phyloP scores from a whole-genome alignment of 2,113 vertebrate genomes.

The Clarias gariepinus region DNA sequence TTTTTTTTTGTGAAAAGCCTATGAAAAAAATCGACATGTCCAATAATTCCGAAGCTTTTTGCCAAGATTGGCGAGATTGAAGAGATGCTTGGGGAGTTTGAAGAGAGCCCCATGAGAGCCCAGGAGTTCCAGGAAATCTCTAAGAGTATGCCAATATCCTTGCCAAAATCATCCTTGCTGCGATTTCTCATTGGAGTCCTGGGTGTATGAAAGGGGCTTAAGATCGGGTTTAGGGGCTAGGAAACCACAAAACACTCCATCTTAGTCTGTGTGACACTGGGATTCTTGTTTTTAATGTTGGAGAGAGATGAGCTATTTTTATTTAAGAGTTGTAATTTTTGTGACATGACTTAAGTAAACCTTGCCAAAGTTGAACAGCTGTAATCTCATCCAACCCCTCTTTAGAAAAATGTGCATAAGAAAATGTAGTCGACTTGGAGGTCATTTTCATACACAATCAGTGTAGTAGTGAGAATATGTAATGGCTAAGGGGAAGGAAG shows the following conservation, averaged over 20 bases:
- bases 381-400: neutral
- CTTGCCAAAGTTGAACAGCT: neutral
- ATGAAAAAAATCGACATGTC: too few species aligned
- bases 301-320: neutral
- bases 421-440: slow-evolving; percentile 3
- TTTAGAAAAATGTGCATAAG: neutral
- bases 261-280: neutral
- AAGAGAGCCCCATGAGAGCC: too few species aligned
- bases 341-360: neutral
- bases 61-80: too few species aligned
- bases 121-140: too few species aligned
- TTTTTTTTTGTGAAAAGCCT: too few species aligned
- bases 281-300: neutral
- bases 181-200: too few species aligned
- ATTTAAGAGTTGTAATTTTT: neutral
- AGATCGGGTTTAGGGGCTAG: neutral
- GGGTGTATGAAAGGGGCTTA: neutral
- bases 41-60: too few species aligned
- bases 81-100: too few species aligned
- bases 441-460: slow-evolving; percentile 14
- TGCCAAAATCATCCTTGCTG: too few species aligned
- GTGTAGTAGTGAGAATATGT: neutral
- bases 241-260: neutral
- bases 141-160: too few species aligned
- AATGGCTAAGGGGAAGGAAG: neutral